Conservation (phyloP, 2,888 invertebrate genomes). For the Dryobota labecula region DNA sequence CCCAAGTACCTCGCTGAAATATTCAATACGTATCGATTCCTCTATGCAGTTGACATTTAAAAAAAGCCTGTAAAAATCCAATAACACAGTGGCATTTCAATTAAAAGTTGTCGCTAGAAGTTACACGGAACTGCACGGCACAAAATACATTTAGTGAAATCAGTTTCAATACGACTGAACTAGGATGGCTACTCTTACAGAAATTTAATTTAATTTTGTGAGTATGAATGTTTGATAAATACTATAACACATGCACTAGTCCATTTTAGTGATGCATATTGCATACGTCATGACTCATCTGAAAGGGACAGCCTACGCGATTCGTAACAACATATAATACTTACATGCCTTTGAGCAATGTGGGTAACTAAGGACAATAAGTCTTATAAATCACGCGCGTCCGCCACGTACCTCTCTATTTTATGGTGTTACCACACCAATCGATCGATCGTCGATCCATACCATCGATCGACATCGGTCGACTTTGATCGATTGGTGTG, state of each 20-base stretch:
- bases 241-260: not conserved
- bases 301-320: not conserved
- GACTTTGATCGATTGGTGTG: no score
- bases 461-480: no score
- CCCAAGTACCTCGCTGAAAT: not conserved
- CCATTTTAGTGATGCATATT: not conserved
- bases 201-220: not conserved
- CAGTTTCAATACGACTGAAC: not conserved
- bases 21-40: not conserved
- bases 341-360: not conserved
- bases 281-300: not conserved
- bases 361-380: not conserved
- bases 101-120: conserved; percentile 5
- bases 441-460: no score
- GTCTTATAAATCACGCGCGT: not conserved
- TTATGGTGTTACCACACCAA: no score
- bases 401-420: not conserved
- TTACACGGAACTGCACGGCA: not conserved
- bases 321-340: not conserved
- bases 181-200: not conserved
- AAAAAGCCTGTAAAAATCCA: not conserved
- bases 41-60: not conserved
- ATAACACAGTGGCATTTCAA: not conserved
- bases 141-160: not conserved
- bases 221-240: not conserved